These are phyloP conservation scores for Bombus haemorrhoidalis DNA, from an alignment of 1,140 invertebrate species.

Conservation along the genomic window DNA sequence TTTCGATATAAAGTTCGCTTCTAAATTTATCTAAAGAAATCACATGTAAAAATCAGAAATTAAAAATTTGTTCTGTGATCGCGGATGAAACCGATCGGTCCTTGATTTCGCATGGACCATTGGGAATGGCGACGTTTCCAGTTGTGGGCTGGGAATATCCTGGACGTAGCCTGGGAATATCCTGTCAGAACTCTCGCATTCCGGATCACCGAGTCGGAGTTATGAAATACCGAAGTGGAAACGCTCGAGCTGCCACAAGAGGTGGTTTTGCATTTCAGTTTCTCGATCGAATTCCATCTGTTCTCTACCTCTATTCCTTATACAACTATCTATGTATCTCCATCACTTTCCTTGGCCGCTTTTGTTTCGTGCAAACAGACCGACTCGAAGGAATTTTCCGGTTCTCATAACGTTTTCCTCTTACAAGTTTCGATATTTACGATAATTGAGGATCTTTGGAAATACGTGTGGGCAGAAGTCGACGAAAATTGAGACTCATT, in stretches of 20 bases:
- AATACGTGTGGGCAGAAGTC: background rate
- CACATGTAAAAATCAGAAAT: background rate
- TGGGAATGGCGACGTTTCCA: background rate
- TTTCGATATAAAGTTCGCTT: no score
- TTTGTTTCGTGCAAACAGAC: constrained; percentile 39
- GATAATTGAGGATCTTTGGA: background rate
- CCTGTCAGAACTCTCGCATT: constrained; percentile 46
- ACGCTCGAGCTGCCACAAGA: constrained; percentile 62
- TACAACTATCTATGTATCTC: background rate
- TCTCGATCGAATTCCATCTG: constrained; percentile 53
- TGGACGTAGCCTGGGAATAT: constrained; percentile 43
- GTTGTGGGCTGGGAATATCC: constrained; percentile 20
- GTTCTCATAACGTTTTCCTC: constrained; percentile 23
- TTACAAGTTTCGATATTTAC: background rate
- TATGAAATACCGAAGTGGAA: constrained; percentile 70
- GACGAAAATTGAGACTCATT: background rate
- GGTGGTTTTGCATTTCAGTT: constrained; percentile 71
- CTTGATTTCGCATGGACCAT: background rate
- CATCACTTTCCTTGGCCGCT: background rate
- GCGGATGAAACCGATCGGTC: background rate
- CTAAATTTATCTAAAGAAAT: background rate
- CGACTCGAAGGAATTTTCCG: constrained; percentile 53
- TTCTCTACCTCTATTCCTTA: background rate
- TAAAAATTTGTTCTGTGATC: background rate
- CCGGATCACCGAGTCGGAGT: constrained; percentile 47